Evolutionary conservation across 2,888 invertebrate genomes (phyloP).

Genomic region (Idaea straminata): DNA sequence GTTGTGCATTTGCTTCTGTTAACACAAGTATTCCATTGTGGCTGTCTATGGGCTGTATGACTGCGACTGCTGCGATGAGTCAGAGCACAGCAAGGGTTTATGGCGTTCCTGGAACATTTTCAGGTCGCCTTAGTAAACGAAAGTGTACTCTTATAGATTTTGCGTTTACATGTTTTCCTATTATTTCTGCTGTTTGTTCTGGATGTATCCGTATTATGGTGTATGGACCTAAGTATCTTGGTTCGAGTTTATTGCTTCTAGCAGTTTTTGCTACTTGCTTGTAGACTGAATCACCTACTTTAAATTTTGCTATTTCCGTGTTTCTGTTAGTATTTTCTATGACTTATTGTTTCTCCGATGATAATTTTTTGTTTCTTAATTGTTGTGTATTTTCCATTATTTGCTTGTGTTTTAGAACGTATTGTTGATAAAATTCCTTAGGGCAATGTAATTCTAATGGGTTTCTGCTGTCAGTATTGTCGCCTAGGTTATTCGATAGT

Average conservation of each 20-base stretch:
- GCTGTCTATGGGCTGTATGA: conserved; percentile 8
- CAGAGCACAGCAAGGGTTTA: background rate
- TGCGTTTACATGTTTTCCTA: conserved; percentile 34
- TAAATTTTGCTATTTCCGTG: conserved; percentile 24
- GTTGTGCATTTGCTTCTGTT: conserved; percentile 8
- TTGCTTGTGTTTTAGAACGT: conserved; percentile 82
- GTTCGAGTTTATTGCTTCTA: conserved; percentile 26
- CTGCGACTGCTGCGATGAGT: conserved; percentile 5
- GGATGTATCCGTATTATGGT: conserved; percentile 33
- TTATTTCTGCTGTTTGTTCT: conserved; percentile 30
- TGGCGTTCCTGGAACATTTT: conserved; percentile 26
- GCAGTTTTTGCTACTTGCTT: conserved; percentile 35
- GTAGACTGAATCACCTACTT: conserved; percentile 30
- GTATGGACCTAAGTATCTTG: conserved; percentile 26
- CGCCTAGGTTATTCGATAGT: too few relatives aligned
- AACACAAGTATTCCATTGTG: conserved; percentile 8
- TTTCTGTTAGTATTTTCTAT: conserved; percentile 22
- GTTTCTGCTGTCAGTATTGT: conserved; percentile 33
- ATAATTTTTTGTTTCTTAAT: conserved; percentile 16
- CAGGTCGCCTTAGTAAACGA: conserved; percentile 27
- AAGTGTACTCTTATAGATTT: conserved; percentile 34
- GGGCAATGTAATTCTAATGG: conserved; percentile 37
- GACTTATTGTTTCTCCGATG: conserved; percentile 17
- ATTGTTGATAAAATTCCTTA: conserved; percentile 81
- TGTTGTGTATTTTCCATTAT: conserved; percentile 29